These are phyloP conservation scores for Rhynchotus rufescens DNA, from an alignment of 2,797 vertebrate species.

Conservation along the genomic window DNA sequence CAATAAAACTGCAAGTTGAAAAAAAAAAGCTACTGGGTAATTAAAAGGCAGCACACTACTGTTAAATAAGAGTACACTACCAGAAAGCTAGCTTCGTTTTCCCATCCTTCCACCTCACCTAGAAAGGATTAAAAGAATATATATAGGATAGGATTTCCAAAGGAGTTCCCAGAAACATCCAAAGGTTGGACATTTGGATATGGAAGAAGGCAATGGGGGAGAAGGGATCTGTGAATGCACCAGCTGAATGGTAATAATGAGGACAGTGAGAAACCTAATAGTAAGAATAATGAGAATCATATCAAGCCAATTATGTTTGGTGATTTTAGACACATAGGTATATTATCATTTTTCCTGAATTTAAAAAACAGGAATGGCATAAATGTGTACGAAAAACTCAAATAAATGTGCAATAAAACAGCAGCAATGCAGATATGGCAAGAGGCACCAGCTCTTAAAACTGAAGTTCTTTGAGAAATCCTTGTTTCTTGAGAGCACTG, in stretches of 20 bases:
- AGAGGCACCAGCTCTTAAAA: neutral
- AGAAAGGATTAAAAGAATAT: neutral
- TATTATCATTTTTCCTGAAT: neutral
- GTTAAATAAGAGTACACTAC: neutral
- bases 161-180: neutral
- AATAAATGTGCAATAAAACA: neutral
- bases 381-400: neutral
- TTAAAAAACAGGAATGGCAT: neutral
- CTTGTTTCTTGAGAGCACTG: neutral
- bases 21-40: neutral
- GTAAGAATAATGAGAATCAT: neutral
- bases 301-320: neutral
- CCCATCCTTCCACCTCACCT: neutral
- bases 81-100: neutral
- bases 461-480: neutral
- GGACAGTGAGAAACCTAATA: neutral
- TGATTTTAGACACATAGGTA: neutral
- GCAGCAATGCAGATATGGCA: neutral
- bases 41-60: neutral
- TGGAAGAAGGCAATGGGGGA: neutral
- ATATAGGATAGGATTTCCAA: neutral
- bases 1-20: no score
- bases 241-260: neutral
- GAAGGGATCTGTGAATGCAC: neutral
- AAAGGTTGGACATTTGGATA: neutral